Evolutionary conservation across 1,140 invertebrate species (phyloP).

Genomic region (Chironomus striatipennis): DNA sequence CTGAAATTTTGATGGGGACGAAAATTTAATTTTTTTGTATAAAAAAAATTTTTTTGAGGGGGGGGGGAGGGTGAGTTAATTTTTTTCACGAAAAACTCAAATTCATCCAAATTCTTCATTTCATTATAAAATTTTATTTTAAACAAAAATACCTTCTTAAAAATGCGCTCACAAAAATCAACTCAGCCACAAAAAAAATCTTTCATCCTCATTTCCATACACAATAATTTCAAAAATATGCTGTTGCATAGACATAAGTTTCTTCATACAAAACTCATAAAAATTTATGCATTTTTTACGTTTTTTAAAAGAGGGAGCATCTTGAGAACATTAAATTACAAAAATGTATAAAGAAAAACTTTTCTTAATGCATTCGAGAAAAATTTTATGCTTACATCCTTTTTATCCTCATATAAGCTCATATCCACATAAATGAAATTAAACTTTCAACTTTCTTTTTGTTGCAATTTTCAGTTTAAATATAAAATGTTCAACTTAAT

Average conservation of each 20-base stretch:
- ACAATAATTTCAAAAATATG: not conserved
- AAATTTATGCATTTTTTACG: not conserved
- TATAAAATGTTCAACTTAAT: not conserved
- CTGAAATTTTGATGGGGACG: too few relatives aligned
- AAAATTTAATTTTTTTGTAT: too few relatives aligned
- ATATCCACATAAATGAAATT: not conserved
- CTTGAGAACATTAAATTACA: not conserved
- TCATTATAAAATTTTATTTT: too few relatives aligned
- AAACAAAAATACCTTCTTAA: too few relatives aligned
- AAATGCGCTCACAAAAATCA: too few relatives aligned
- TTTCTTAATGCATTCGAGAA: not conserved
- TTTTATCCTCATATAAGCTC: too few relatives aligned
- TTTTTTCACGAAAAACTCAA: too few relatives aligned
- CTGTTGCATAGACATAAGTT: constrained; percentile 2
- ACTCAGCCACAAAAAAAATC: too few relatives aligned
- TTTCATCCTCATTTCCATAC: not conserved
- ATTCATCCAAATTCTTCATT: too few relatives aligned
- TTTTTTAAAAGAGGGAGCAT: not conserved
- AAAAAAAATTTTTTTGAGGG: too few relatives aligned
- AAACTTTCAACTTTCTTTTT: not conserved
- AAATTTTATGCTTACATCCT: too few relatives aligned
- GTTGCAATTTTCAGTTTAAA: not conserved
- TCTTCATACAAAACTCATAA: not conserved
- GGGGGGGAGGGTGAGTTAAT: too few relatives aligned
- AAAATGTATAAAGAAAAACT: not conserved